Percentiles rank a stretch among this genome's conserved stretches.
These are phyloP conservation scores for Drosophila funebris DNA, from an alignment of 1,140 invertebrate genomes.

Conservation along the genomic window DNA sequence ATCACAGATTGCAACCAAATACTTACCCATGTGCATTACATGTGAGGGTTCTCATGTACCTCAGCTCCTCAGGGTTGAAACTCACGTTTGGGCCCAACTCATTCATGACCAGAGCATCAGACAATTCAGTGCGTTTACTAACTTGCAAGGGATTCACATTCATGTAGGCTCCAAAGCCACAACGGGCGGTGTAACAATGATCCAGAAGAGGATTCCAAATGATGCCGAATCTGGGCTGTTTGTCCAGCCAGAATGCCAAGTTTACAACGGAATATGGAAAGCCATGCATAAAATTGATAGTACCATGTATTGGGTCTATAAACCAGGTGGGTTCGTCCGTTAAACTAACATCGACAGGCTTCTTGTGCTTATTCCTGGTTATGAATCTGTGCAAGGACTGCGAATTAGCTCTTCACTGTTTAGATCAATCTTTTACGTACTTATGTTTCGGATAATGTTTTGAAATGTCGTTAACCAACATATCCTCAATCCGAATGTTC, in stretches of 20 bases:
- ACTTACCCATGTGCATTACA: slow-evolving; percentile 91
- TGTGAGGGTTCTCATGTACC: slow-evolving; percentile 88
- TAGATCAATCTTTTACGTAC: slow-evolving; percentile 84
- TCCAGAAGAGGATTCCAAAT: slow-evolving; percentile 95
- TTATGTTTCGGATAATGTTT: slow-evolving; percentile 92
- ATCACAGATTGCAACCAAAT: background rate
- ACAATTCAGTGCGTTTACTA: slow-evolving; percentile 89
- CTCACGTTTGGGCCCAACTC: slow-evolving; percentile 91
- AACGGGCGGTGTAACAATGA: slow-evolving; percentile 92
- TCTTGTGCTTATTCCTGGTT: slow-evolving; percentile 92
- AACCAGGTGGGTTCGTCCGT: slow-evolving; percentile 98
- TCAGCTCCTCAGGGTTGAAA: background rate
- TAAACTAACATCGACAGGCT: slow-evolving; percentile 86
- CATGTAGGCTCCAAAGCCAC: slow-evolving; percentile 92
- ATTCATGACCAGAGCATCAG: slow-evolving; percentile 89
- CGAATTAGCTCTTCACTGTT: background rate
- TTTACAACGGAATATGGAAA: slow-evolving; percentile 92
- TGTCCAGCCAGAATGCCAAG: slow-evolving; percentile 89
- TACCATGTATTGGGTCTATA: slow-evolving; percentile 95
- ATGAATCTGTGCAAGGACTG: slow-evolving; percentile 90
- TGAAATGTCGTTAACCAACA: slow-evolving; percentile 90
- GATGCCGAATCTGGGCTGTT: slow-evolving; percentile 88
- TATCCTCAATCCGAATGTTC: slow-evolving; percentile 94
- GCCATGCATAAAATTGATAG: slow-evolving; percentile 94
- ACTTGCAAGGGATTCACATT: slow-evolving; percentile 91